Evolutionary conservation across 2,888 invertebrate genomes (phyloP), one percentile per base, ranked within the genome.

Genomic region (Griposia aprilina): DNA sequence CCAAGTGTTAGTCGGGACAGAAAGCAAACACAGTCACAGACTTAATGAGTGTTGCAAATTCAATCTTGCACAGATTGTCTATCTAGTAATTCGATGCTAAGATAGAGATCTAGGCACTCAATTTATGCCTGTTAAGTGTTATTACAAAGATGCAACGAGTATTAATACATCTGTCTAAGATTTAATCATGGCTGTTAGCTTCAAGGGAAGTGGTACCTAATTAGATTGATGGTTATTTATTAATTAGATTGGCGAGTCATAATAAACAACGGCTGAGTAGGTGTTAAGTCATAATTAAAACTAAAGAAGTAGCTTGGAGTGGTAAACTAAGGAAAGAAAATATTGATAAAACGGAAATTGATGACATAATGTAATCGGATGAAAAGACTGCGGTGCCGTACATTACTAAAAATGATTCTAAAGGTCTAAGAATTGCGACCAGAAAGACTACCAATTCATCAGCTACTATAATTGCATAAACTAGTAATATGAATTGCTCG

Each of bases 31-130:
- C n/a, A 36, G 30, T 70, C 20, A 26, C 20, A 26, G 10, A 6
- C 62, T 74, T 50, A 76, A 84, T 71, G 68, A 78, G 55, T 74
- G 74, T 68, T 68, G 50, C 74, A 59, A 82, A 80, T 80, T 76
- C 66, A 87, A 85, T 88, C 76, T 71, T 71, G 57, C 72, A 67
- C 77, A 76, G 83, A 87, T 88, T 83, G 60, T 60, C 45, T 63
- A 80, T 83, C 63, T 77, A 67, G 85, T 85, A 73, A 83, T 78
- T 68, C 67, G 76, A 83, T 83, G 59, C 83, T 66, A 23, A 59
- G 60, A 76, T 55, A 84, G 88, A 86, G 63, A 86, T 87, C 88
- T 87, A 87, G 76, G 52, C 36, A 68, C 76, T 80, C 63, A 88
- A 88, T 87, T 86, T 84, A 68, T 72, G 74, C 76, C 68, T 55